phyloP scores from a whole-genome alignment of 2,113 vertebrate species.

The Geothlypis trichas region DNA sequence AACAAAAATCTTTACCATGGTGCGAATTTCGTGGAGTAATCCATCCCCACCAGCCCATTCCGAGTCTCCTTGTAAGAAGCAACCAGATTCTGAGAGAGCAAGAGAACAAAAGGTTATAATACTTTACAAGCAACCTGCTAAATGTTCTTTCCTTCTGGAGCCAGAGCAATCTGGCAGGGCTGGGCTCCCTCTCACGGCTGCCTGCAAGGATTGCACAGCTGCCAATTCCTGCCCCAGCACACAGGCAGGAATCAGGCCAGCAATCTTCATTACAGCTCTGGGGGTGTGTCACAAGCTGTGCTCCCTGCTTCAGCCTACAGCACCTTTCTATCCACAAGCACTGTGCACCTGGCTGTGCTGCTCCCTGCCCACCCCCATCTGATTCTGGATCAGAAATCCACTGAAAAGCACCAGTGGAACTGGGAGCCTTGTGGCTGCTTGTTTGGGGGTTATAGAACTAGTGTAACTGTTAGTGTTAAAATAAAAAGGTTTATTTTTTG shows the following conservation, averaged over 20 bases:
- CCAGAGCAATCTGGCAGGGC: neutral
- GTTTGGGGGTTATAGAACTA: neutral
- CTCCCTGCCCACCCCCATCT: neutral
- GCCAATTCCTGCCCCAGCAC: neutral
- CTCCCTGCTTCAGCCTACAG: neutral
- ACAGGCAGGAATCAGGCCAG: neutral
- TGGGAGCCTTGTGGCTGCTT: neutral
- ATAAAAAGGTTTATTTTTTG: no score
- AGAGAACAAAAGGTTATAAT: neutral
- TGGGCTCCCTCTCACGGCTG: neutral
- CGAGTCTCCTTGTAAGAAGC: slow-evolving; percentile 81
- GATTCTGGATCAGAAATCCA: neutral
- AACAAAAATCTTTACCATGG: slow-evolving; percentile 73
- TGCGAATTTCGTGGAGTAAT: slow-evolving; percentile 85
- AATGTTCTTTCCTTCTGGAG: neutral
- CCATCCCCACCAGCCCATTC: slow-evolving; percentile 79
- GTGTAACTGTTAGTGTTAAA: neutral
- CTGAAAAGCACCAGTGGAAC: neutral
- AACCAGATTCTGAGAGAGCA: slow-evolving; percentile 72
- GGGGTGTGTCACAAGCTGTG: neutral
- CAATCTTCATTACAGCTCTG: neutral
- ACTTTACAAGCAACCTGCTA: neutral
- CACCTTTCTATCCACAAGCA: neutral
- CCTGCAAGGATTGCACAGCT: neutral
- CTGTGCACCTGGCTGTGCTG: neutral